Evolutionary conservation across 2,113 vertebrate species (phyloP).

Genomic region (Uria aalge): DNA sequence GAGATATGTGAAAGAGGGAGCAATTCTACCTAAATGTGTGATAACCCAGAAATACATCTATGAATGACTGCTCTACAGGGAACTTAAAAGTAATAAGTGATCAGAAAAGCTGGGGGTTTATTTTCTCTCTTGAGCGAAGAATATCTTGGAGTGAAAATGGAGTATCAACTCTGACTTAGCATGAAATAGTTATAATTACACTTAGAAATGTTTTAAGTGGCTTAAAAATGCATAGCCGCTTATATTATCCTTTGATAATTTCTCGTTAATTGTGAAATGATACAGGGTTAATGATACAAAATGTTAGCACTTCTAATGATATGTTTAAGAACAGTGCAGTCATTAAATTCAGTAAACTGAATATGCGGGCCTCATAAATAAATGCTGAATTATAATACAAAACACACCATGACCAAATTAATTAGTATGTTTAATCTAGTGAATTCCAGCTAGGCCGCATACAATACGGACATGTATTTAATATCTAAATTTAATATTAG

Average conservation of each 20-base stretch:
- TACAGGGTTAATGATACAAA: conserved; percentile 11
- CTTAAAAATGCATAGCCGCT: background rate
- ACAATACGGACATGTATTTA: conserved; percentile 39
- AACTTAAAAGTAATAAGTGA: background rate
- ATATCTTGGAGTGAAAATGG: background rate
- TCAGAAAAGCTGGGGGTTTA: background rate
- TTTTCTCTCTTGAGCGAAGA: background rate
- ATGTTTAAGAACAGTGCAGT: conserved; percentile 44
- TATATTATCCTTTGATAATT: conserved; percentile 5
- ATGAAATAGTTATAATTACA: background rate
- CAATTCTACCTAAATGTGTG: background rate
- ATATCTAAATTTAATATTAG: conserved; percentile 51
- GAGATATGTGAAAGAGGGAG: background rate
- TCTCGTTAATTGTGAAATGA: background rate
- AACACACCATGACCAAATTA: conserved; percentile 51
- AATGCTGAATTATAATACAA: conserved; percentile 46
- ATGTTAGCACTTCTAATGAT: conserved; percentile 18
- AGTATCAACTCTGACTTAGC: background rate
- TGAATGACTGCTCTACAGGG: background rate
- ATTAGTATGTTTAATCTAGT: conserved; percentile 56
- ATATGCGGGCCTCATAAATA: conserved; percentile 36
- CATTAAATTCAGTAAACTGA: conserved; percentile 27
- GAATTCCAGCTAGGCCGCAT: conserved; percentile 47
- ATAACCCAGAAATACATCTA: background rate
- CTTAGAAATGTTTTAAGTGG: background rate